Conservation (phyloP, 2,888 invertebrate species). For the Muschampia plurimacula region DNA sequence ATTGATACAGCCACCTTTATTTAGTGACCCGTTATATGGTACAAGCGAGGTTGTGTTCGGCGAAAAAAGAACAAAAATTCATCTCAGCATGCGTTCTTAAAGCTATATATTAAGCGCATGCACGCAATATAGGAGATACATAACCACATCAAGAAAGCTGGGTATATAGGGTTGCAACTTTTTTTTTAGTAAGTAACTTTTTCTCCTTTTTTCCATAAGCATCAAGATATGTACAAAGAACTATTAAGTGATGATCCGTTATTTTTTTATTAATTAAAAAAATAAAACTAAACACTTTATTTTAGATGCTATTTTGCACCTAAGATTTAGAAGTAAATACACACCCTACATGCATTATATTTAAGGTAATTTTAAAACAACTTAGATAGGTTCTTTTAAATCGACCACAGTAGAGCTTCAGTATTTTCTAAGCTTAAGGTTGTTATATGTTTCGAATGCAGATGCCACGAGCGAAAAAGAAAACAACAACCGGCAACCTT, state of each 20-base stretch:
- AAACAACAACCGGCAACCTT: conserved; percentile 3
- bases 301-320: too few species aligned
- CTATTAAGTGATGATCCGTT: too few species aligned
- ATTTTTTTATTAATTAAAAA: too few species aligned
- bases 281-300: too few species aligned
- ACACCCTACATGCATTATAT: too few species aligned
- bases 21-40: conserved; percentile 34
- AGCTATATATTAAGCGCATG: conserved; percentile 68
- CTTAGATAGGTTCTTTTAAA: too few species aligned
- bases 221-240: too few species aligned
- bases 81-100: conserved; percentile 67
- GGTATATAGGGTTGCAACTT: conserved; percentile 53
- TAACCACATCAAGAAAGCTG: conserved; percentile 46
- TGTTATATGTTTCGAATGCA: too few species aligned
- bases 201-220: background rate
- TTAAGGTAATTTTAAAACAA: too few species aligned
- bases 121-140: conserved; percentile 70
- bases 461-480: conserved; percentile 3
- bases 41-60: conserved; percentile 35
- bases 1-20: conserved; percentile 19
- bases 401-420: too few species aligned
- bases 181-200: background rate
- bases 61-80: conserved; percentile 47
- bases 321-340: too few species aligned
- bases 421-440: background rate